Base-by-base conservation (phyloP, 2,797 vertebrate genomes). In the Lophius americanus region DNA sequence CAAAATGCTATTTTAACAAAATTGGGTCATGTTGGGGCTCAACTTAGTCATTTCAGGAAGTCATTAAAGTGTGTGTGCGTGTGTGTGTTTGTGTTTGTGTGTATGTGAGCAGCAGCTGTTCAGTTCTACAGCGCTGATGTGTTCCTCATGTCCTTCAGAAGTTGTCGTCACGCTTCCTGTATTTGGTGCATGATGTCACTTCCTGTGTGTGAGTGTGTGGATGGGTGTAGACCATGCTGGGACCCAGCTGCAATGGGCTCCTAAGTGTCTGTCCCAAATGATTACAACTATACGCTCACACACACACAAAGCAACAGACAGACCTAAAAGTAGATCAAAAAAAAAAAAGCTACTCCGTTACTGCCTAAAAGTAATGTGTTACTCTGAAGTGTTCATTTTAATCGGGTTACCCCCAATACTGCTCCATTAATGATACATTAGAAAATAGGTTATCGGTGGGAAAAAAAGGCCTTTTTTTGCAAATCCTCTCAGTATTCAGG, bases 101-200 rank as follows among this genome's bases (percentile, higher is more conserved):
- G 68, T 48, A 10, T 23, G 43, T 70, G 69, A 61, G 72, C 66
- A 79, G 76, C 86, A 83, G 85, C 85, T 89, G 88, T 65, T 67
- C 64, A 78, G 86, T 85, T 70, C 68, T 60, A 68, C 57, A 55
- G 70, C 47, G 35, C 66, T 75, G 77, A 82, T 75, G 82, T 70
- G 69, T 91, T 86, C 87, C 87, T 72, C 60, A 68, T 75, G 84
- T 90, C 83, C 85, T 72, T 80, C 70, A 75, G 69, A 75, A 67
- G 66, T 61, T 87, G 84, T 78, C 72, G 88, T 93, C 88, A 91
- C 65, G 64, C 82, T 91, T 93, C 88, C 88, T 91, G 88, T 89
- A 88, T 87, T 89, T 85, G 36, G 78, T 70, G 55, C 67, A 88
- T 90, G 89, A 91, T 93, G 91, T 92, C 90, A 92, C 90, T 93